phyloP scores from a whole-genome alignment of 2,113 vertebrate species.

The Dipodomys ordii region DNA sequence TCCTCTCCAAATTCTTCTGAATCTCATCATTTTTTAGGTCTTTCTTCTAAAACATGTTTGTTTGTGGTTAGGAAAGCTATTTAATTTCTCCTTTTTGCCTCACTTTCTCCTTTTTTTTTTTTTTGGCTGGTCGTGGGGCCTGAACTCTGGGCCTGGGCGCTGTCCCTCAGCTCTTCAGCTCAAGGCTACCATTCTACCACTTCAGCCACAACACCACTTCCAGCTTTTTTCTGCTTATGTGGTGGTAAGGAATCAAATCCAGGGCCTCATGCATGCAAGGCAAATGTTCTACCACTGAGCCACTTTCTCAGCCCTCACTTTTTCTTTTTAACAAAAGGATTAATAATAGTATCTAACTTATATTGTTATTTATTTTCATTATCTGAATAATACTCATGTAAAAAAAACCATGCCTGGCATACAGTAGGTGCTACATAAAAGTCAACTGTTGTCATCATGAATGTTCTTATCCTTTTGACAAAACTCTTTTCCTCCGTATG shows the following conservation, averaged over 20 bases:
- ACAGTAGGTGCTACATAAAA: not conserved
- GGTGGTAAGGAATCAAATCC: too few species aligned
- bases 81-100: conserved; percentile 20
- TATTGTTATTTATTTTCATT: not conserved
- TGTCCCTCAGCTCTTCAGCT: too few species aligned
- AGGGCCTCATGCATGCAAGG: too few species aligned
- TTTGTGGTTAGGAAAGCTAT: not conserved
- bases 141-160: too few species aligned
- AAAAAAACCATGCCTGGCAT: not conserved
- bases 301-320: not conserved
- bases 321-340: not conserved
- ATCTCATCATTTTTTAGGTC: not conserved
- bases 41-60: not conserved
- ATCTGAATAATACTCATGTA: not conserved
- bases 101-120: too few species aligned
- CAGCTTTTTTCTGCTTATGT: too few species aligned
- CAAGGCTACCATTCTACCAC: too few species aligned
- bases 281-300: too few species aligned
- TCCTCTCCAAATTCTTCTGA: not conserved
- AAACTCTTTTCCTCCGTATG: too few species aligned
- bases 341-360: not conserved
- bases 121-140: too few species aligned
- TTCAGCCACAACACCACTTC: too few species aligned
- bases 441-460: not conserved
- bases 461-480: not conserved